Evolutionary conservation across 2,888 invertebrate genomes (phyloP), one percentile per base, ranked within the genome.

Genomic region (Crocallis elinguaria): DNA sequence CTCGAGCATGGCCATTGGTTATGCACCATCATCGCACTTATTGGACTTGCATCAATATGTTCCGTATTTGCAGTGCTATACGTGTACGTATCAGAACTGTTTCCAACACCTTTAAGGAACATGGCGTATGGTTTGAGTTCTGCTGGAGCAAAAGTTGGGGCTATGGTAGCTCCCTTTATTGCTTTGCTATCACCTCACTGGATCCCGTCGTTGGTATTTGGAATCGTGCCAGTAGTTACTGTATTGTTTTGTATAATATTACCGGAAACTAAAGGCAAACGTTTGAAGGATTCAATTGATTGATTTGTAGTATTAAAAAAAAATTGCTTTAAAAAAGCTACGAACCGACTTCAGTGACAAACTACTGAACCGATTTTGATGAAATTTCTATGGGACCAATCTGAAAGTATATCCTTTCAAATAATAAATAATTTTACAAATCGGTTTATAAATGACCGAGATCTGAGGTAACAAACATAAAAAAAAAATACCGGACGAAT

Each of bases 251-350:
- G 77, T 63, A 37, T 75, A 8, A 43, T 72, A 1, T 57, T 84
- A 17, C 82, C 82, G 8, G 84, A 84, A 61, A 83, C 82, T 2
- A 83, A 75, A 66, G 80, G 79, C 0, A 63, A 45, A 3, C 68
- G 66, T 43, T 73, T 84, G 25, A 69, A 70, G 37, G 81, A 83
- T 53, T 66, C 60, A 1, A 41, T 75, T 3, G 62, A 68, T 30
- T 60, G 55, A 39, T 27, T 2, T n/a, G 1, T n/a, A 1, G n/a
- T 25, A n/a, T 7, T 7, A 3, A 8, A n/a, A n/a, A n/a, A n/a
- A n/a, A n/a, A n/a, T n/a, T n/a, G n/a, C n/a, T n/a, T n/a, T n/a
- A n/a, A n/a, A n/a, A n/a, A n/a, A n/a, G n/a, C n/a, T n/a, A n/a
- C n/a, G n/a, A n/a, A n/a, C n/a, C n/a, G n/a, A n/a, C n/a, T n/a